These are phyloP conservation scores for Asbolus verrucosus DNA, from an alignment of 1,140 invertebrate genomes.

Conservation along the genomic window DNA sequence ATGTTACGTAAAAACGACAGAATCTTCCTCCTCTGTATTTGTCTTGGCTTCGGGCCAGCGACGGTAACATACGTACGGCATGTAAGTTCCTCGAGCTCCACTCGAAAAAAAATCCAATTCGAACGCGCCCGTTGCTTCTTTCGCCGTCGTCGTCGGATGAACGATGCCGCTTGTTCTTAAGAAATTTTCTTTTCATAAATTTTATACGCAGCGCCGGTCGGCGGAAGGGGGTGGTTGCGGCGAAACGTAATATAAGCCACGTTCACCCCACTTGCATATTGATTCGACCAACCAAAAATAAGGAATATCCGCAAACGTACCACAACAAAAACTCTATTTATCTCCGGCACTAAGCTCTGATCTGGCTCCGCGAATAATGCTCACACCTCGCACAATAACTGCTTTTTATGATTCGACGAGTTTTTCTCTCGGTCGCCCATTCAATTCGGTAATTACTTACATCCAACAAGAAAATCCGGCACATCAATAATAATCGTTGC, in stretches of 20 bases:
- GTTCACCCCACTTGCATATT: slow-evolving; percentile 58
- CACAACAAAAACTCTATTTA: slow-evolving; percentile 43
- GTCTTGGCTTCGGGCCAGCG: too few species aligned
- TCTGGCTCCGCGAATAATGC: slow-evolving; percentile 29
- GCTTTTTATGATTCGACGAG: slow-evolving; percentile 29
- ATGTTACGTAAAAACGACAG: too few species aligned
- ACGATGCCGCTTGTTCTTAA: too few species aligned
- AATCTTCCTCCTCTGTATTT: too few species aligned
- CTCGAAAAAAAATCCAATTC: too few species aligned
- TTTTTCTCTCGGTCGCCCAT: background rate
- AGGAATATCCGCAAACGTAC: slow-evolving; percentile 39
- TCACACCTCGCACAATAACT: slow-evolving; percentile 26
- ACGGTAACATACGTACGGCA: too few species aligned
- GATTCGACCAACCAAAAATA: slow-evolving; percentile 50
- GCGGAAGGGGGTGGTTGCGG: slow-evolving; percentile 19
- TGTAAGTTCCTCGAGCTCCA: too few species aligned
- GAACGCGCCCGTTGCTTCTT: too few species aligned
- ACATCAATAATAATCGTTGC: slow-evolving; percentile 27
- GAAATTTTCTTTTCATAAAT: slow-evolving; percentile 60
- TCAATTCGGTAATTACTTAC: slow-evolving; percentile 27
- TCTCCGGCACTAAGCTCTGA: slow-evolving; percentile 18
- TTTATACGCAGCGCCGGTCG: slow-evolving; percentile 55
- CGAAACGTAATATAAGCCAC: slow-evolving; percentile 52
- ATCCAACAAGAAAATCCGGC: slow-evolving; percentile 13
- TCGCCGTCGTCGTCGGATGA: too few species aligned